Conservation (phyloP, 2,888 invertebrate species). For the Agrilus biguttatus region DNA sequence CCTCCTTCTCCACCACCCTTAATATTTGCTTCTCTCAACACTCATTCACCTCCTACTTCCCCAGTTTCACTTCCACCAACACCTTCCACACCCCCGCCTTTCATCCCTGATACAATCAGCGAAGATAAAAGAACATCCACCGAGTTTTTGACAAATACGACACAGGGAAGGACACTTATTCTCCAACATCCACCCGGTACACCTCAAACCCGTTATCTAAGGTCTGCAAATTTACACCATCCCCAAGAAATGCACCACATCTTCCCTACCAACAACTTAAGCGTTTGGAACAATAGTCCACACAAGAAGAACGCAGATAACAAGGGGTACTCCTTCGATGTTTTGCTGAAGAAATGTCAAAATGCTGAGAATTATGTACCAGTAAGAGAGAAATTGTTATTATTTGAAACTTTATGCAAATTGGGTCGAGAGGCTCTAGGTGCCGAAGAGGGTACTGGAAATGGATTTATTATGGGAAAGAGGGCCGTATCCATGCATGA, state of each 20-base stretch:
- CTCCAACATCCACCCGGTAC: no score
- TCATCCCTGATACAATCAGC: no score
- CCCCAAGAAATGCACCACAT: background rate
- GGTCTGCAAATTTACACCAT: no score
- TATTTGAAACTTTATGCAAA: slow-evolving; percentile 55
- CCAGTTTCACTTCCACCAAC: no score
- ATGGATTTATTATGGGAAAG: slow-evolving; percentile 32
- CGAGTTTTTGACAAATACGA: no score
- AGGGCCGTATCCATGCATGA: slow-evolving; percentile 55
- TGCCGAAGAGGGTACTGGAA: slow-evolving; percentile 44
- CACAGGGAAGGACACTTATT: no score
- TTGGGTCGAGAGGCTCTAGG: slow-evolving; percentile 46
- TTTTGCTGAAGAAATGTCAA: slow-evolving; percentile 38
- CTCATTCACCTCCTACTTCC: no score
- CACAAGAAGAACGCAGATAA: slow-evolving; percentile 3
- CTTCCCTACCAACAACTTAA: slow-evolving; percentile 2
- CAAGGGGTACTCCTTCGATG: slow-evolving; percentile 26
- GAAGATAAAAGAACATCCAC: no score
- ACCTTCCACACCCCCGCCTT: no score
- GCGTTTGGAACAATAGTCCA: background rate
- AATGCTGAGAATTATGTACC: slow-evolving; percentile 51
- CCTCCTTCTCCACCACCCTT: no score
- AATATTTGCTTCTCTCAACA: no score
- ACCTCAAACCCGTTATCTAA: no score
- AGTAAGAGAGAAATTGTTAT: slow-evolving; percentile 51